These are phyloP conservation scores for Nematopogon swammerdamellus DNA, from an alignment of 2,888 invertebrate species.

Conservation along the genomic window DNA sequence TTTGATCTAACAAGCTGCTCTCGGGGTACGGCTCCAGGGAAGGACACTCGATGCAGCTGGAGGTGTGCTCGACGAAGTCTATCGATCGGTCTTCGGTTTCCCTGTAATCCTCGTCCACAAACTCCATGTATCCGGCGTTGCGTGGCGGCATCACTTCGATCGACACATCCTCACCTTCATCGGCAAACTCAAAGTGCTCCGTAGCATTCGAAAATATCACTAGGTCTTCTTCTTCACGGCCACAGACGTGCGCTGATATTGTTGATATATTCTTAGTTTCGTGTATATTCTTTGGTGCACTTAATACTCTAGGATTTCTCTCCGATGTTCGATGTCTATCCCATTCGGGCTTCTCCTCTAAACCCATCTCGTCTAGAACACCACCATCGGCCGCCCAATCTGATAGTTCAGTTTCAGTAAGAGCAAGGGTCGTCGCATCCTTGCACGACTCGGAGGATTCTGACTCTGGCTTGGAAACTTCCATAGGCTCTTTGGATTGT, in stretches of 20 bases:
- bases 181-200: constrained; percentile 83
- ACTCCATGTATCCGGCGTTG: constrained; percentile 42
- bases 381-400: constrained; percentile 85
- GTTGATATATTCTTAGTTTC: constrained; percentile 39
- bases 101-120: constrained; percentile 44
- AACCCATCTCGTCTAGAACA: constrained; percentile 70
- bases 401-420: constrained; percentile 85
- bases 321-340: constrained; percentile 17
- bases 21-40: background rate
- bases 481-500: constrained; percentile 11
- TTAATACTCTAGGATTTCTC: constrained; percentile 32
- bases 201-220: constrained; percentile 54
- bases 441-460: constrained; percentile 66
- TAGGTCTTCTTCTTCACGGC: constrained; percentile 28
- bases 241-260: constrained; percentile 41
- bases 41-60: constrained; percentile 22
- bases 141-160: constrained; percentile 48
- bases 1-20: background rate
- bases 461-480: constrained; percentile 32
- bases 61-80: constrained; percentile 55
- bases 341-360: constrained; percentile 31
- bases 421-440: constrained; percentile 66
- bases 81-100: constrained; percentile 42
- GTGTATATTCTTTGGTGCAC: constrained; percentile 34
- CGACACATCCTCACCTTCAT: constrained; percentile 77